A percentile compares a stretch with the other conserved stretches of the same genome.
phyloP scores from a whole-genome alignment of 2,797 vertebrate genomes.

The Cuniculus paca region DNA sequence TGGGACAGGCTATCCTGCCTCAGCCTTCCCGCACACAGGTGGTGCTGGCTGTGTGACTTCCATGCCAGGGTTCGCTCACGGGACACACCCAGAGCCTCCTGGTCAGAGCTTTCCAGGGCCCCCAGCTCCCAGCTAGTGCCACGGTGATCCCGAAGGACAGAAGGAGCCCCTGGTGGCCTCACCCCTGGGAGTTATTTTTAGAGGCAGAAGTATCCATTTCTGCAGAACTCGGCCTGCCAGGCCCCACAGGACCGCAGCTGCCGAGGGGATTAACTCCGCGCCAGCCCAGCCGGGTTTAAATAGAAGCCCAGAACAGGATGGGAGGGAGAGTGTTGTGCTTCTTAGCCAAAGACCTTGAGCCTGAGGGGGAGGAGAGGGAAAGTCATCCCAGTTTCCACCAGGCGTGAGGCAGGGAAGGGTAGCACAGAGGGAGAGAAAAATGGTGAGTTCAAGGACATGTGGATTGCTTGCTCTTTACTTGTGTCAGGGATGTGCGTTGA shows the following conservation, averaged over 20 bases:
- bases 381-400: not conserved
- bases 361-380: not conserved
- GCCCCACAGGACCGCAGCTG: conserved; percentile 64
- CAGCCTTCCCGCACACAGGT: not conserved
- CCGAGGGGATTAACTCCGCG: conserved; percentile 60
- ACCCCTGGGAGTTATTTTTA: conserved; percentile 91
- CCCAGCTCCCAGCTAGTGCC: not conserved
- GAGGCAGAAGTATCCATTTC: conserved; percentile 90
- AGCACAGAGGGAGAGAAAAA: not conserved
- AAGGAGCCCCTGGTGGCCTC: conserved; percentile 78
- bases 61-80: not conserved
- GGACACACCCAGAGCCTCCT: not conserved
- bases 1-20: not conserved
- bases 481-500: not conserved
- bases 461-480: not conserved
- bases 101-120: too few relatives aligned
- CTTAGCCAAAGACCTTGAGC: not conserved
- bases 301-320: fast-evolving
- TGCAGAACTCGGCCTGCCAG: conserved; percentile 82
- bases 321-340: not conserved
- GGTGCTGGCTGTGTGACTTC: not conserved
- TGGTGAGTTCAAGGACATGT: not conserved
- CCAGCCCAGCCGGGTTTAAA: not conserved
- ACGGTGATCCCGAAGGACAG: conserved; percentile 71
- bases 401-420: not conserved